These are phyloP conservation scores for Temnothorax rugatulus DNA, from an alignment of 2,888 invertebrate genomes.

Conservation along the genomic window DNA sequence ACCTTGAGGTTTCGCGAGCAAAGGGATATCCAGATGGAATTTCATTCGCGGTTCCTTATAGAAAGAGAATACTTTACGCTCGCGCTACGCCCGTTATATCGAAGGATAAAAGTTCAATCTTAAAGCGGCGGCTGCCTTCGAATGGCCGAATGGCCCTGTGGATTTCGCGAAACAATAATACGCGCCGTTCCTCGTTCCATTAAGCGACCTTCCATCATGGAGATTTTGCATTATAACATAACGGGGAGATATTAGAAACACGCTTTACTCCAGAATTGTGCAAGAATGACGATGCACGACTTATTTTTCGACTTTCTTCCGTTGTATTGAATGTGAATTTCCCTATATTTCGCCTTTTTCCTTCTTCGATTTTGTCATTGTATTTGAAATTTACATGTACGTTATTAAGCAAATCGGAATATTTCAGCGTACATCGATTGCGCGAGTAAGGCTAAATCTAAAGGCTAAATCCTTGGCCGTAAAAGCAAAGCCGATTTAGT, in stretches of 20 bases:
- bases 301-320: conserved; percentile 8
- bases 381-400: background rate
- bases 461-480: conserved; percentile 8
- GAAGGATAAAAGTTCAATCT: conserved; percentile 43
- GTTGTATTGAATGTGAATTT: background rate
- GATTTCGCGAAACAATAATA: conserved; percentile 34
- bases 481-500: conserved; percentile 23
- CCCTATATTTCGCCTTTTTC: background rate
- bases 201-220: conserved; percentile 18
- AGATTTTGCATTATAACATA: conserved; percentile 40
- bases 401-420: conserved; percentile 5
- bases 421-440: background rate
- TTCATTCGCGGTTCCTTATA: conserved; percentile 20
- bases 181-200: background rate
- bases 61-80: conserved; percentile 15
- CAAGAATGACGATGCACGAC: conserved; percentile 11
- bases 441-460: background rate
- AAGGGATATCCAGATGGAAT: conserved; percentile 44
- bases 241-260: conserved; percentile 19
- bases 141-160: conserved; percentile 13
- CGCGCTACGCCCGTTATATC: conserved; percentile 4
- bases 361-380: background rate
- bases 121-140: conserved; percentile 30
- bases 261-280: background rate
- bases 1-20: conserved; percentile 60